phyloP scores from a whole-genome alignment of 1,140 invertebrate genomes.

The Ericerus pela region DNA sequence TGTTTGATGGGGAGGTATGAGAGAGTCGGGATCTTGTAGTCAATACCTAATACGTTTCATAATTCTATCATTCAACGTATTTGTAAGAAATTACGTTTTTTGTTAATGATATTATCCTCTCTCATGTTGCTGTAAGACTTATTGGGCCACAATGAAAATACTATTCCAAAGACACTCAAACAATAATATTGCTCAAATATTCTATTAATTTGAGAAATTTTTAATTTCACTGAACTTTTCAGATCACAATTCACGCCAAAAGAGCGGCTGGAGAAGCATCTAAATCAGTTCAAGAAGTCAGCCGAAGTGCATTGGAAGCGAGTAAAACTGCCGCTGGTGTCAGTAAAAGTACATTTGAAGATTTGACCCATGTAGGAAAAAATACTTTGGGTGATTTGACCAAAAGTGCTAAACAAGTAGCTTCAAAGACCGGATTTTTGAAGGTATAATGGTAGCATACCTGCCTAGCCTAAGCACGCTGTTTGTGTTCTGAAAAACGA shows the following conservation, averaged over 20 bases:
- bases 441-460: slow-evolving; percentile 45
- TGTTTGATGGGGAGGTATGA: no score
- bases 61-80: no score
- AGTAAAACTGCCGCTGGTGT: slow-evolving; percentile 73
- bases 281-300: slow-evolving; percentile 61
- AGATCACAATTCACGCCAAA: slow-evolving; percentile 69
- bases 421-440: slow-evolving; percentile 65
- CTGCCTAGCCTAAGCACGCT: neutral
- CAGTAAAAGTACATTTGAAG: slow-evolving; percentile 74
- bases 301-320: slow-evolving; percentile 68
- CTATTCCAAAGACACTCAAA: no score
- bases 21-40: no score
- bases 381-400: slow-evolving; percentile 76
- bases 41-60: no score
- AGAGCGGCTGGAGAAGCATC: slow-evolving; percentile 73
- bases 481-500: neutral
- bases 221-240: no score
- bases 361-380: slow-evolving; percentile 71
- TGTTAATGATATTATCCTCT: no score
- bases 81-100: no score
- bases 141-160: no score
- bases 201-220: no score
- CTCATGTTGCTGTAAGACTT: no score
- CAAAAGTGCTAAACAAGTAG: slow-evolving; percentile 75
- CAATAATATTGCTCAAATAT: no score